Evolutionary conservation across 2,888 invertebrate species (phyloP).

Genomic region (Acholoe squamosa): DNA sequence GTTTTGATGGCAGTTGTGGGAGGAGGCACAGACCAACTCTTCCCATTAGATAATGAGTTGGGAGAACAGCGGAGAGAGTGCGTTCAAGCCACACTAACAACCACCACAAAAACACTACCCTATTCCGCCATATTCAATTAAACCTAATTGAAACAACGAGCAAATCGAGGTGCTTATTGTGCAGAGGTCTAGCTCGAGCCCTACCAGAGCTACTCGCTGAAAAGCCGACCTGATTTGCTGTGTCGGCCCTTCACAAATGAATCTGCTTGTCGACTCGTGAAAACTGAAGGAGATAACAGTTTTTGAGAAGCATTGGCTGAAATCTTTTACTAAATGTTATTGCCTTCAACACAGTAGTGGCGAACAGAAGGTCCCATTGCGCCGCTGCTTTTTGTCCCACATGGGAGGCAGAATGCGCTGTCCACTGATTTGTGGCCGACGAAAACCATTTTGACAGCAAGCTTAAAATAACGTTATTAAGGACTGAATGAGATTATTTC

Average conservation of each 20-base stretch:
- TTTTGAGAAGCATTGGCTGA: background rate
- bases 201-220: background rate
- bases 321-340: slow-evolving; percentile 1
- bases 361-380: background rate
- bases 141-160: slow-evolving; percentile 37
- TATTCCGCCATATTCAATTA: slow-evolving; percentile 30
- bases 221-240: slow-evolving; percentile 24
- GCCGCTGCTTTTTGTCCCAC: background rate
- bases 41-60: background rate
- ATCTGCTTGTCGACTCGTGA: slow-evolving; percentile 6
- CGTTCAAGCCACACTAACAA: background rate
- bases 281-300: slow-evolving; percentile 5
- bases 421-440: background rate
- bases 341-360: slow-evolving; percentile 6
- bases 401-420: background rate
- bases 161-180: background rate
- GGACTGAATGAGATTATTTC: too few relatives aligned
- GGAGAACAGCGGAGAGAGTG: background rate
- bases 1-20: too few relatives aligned
- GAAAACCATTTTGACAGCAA: slow-evolving; percentile 21
- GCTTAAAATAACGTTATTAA: background rate
- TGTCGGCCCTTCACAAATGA: background rate
- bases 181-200: background rate
- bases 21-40: too few relatives aligned
- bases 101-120: background rate